Evolutionary conservation across 2,797 vertebrate species (phyloP), one percentile per base, ranked within the genome.

Genomic region (Hemibagrus guttatus): DNA sequence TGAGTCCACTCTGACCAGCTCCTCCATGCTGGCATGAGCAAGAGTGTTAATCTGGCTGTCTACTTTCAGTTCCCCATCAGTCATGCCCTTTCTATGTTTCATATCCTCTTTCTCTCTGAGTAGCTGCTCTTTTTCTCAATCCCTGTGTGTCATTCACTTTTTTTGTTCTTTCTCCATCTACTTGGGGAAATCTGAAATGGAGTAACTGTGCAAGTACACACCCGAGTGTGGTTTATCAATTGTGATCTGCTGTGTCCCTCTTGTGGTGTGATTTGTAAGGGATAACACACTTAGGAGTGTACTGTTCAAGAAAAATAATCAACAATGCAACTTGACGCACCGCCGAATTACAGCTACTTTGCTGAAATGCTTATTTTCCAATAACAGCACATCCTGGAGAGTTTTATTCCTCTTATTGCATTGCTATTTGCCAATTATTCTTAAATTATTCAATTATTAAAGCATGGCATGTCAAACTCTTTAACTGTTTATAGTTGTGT

Each of bases 1-100:
- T 99, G 94, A 97, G 97, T 94, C 49, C 26, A 54, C 52, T 11
- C 28, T 86, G 39, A 59, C 59, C 28, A 31, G n/a, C 81, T 0
- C 28, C 76, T 46, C 52, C 14, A 6, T 23, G 19, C 64, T 31
- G 16, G 21, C 54, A 58, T 79, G 54, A 58, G 28, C 54, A 14
- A 23, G 56, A 59, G 31, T 11, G 8, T 54, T 56, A 59, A 16
- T 42, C 35, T 7, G 12, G 21, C 56, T 52, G n/a, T 2, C 74
- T 75, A 6, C 21, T 68, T 63, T 63, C 81, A 75, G 42, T 63
- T 49, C 66, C 17, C 16, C 74, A 52, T 31, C 12, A 26, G 46
- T 59, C 56, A 31, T 14, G 16, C 39, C 4, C 8, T 52, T 35
- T 59, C n/a, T 35, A 12, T 58, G 49, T 63, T 63, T 83, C 71